Evolutionary conservation across 1,140 invertebrate species (phyloP).

Genomic region (Plodia interpunctella): DNA sequence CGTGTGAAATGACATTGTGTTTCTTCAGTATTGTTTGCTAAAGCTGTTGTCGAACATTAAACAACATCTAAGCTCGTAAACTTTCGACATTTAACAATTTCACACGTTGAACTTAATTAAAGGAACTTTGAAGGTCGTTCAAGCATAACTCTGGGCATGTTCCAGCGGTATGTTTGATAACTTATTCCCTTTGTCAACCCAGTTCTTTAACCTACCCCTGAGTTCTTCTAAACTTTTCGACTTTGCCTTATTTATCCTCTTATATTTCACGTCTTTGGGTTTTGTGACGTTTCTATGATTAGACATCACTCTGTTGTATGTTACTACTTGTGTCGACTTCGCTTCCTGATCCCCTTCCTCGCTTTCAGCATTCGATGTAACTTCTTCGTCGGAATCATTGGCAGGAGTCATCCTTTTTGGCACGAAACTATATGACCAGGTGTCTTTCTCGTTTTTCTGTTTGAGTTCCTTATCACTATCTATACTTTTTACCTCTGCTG

Average conservation of each 20-base stretch:
- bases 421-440: conserved; percentile 74
- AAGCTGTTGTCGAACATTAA: conserved; percentile 7
- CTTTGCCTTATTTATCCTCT: conserved; percentile 92
- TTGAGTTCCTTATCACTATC: conserved; percentile 66
- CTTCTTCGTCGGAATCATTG: conserved; percentile 70
- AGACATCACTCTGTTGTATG: conserved; percentile 92
- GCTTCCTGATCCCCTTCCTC: conserved; percentile 60
- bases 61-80: conserved; percentile 7
- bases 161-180: conserved; percentile 68
- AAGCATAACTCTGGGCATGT: conserved; percentile 75
- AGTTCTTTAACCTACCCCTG: conserved; percentile 87
- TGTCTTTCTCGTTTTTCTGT: conserved; percentile 48
- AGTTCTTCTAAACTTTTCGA: conserved; percentile 92
- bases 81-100: conserved; percentile 4
- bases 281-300: conserved; percentile 93
- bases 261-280: conserved; percentile 93
- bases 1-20: conserved; percentile 14
- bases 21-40: conserved; percentile 3
- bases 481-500: conserved; percentile 67
- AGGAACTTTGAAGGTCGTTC: conserved; percentile 34
- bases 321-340: conserved; percentile 81
- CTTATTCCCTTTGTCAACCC: conserved; percentile 88
- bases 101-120: conserved; percentile 24
- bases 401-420: conserved; percentile 72
- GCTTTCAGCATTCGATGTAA: conserved; percentile 55